These are phyloP conservation scores for Arenicola marina DNA, from an alignment of 2,888 invertebrate genomes.

Conservation along the genomic window DNA sequence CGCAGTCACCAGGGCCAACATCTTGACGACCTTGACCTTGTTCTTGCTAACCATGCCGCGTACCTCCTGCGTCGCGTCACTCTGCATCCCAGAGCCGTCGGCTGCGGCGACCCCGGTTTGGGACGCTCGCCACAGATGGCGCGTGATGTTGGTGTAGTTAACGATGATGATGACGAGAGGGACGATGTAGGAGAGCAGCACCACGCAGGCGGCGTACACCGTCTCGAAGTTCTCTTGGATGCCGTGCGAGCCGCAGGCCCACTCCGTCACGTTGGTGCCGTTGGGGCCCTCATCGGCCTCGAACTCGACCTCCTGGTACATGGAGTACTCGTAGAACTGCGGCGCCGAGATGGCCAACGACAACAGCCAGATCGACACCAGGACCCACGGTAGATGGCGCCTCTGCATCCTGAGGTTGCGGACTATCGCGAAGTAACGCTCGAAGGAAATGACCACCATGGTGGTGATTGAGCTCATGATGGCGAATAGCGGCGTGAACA, in stretches of 20 bases:
- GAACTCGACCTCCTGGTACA: not conserved
- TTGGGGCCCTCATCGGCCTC: too few relatives aligned
- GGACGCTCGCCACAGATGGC: too few relatives aligned
- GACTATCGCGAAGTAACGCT: too few relatives aligned
- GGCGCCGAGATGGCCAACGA: not conserved
- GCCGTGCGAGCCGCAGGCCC: slow-evolving; percentile 32
- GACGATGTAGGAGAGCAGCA: slow-evolving; percentile 23
- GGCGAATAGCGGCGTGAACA: not conserved
- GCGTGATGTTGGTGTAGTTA: slow-evolving; percentile 23
- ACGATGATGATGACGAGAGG: slow-evolving; percentile 22
- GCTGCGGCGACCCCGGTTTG: too few relatives aligned
- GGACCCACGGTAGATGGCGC: not conserved
- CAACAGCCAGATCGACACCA: not conserved
- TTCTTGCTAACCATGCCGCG: too few relatives aligned
- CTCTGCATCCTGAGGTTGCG: not conserved
- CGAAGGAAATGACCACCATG: too few relatives aligned
- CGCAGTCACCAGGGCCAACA: slow-evolving; percentile 13
- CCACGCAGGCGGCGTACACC: slow-evolving; percentile 24
- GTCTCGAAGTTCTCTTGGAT: slow-evolving; percentile 32
- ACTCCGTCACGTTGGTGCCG: slow-evolving; percentile 7
- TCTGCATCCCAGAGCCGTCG: too few relatives aligned
- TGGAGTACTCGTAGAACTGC: not conserved
- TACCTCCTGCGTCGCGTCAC: too few relatives aligned
- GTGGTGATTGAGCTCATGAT: not conserved
- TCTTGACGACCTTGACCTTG: slow-evolving; percentile 14